phyloP scores from a whole-genome alignment of 2,797 vertebrate species.

The Tragopan temminckii region DNA sequence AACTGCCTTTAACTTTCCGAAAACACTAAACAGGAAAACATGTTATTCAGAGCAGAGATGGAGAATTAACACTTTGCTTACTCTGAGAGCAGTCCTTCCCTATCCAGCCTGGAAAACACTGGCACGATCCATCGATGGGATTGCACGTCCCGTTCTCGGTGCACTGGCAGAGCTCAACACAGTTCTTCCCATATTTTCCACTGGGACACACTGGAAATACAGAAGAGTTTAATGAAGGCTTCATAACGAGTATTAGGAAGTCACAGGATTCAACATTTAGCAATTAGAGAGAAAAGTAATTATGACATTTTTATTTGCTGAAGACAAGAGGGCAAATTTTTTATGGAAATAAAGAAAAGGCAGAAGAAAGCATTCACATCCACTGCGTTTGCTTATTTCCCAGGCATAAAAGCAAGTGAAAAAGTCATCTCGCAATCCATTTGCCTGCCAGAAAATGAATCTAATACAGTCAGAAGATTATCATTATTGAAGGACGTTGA shows the following conservation, averaged over 20 bases:
- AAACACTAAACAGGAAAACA: neutral
- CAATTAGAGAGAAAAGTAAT: neutral
- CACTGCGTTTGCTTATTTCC: neutral
- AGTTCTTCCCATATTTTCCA: conserved; percentile 91
- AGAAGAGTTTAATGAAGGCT: neutral
- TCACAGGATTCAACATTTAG: neutral
- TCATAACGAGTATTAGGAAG: neutral
- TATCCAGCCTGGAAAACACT: conserved; percentile 97
- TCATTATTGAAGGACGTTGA: neutral
- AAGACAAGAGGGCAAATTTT: neutral
- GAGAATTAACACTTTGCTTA: conserved; percentile 67
- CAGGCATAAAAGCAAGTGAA: neutral
- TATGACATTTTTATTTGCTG: neutral
- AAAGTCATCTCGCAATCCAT: neutral
- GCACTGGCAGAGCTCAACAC: conserved; percentile 90
- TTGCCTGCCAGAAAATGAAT: neutral
- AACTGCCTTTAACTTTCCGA: neutral
- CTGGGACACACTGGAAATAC: conserved; percentile 89
- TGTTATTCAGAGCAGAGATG: accelerated
- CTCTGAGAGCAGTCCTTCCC: conserved; percentile 95
- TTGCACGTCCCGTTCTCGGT: conserved; percentile 98
- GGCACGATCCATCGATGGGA: conserved; percentile 95
- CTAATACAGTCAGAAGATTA: neutral
- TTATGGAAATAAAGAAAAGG: neutral
- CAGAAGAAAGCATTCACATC: neutral